These are phyloP conservation scores for Siniperca obscura DNA, from an alignment of 2,797 vertebrate genomes.

Conservation along the genomic window DNA sequence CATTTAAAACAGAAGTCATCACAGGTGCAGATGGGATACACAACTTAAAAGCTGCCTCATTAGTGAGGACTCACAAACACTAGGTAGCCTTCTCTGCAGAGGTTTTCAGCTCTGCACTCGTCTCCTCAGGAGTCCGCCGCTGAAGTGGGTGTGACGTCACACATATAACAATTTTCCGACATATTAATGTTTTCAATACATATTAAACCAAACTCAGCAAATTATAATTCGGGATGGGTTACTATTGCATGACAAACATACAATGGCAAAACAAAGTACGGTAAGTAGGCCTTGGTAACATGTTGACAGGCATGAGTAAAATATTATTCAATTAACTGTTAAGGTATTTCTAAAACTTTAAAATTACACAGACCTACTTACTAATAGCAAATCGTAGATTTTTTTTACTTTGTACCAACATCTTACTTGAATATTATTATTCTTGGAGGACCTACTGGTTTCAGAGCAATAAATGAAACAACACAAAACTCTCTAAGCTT, in stretches of 20 bases:
- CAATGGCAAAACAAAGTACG: slow-evolving; percentile 67
- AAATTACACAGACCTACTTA: slow-evolving; percentile 60
- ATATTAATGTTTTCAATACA: slow-evolving; percentile 73
- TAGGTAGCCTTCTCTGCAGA: slow-evolving; percentile 84
- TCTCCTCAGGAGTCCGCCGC: slow-evolving; percentile 79
- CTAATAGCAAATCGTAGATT: slow-evolving; percentile 60
- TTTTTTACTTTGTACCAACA: slow-evolving; percentile 50
- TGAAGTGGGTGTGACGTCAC: slow-evolving; percentile 61
- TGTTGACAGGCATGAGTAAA: slow-evolving; percentile 62
- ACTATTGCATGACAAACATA: slow-evolving; percentile 74
- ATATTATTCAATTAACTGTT: slow-evolving; percentile 58
- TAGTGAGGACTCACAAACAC: slow-evolving; percentile 94
- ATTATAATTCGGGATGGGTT: slow-evolving; percentile 65
- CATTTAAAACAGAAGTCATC: slow-evolving; percentile 99
- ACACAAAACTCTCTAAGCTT: slow-evolving; percentile 72
- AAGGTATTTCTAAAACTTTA: slow-evolving; percentile 58
- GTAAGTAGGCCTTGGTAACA: slow-evolving; percentile 62
- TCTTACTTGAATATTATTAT: slow-evolving; percentile 52
- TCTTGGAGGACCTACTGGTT: slow-evolving; percentile 47
- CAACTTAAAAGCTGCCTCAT: slow-evolving; percentile 95
- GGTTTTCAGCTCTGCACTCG: slow-evolving; percentile 82
- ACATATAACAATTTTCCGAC: slow-evolving; percentile 54
- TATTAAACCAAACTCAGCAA: slow-evolving; percentile 73
- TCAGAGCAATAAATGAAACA: slow-evolving; percentile 69
- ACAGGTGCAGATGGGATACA: slow-evolving; percentile 97